phyloP scores from a whole-genome alignment of 2,797 vertebrate species.

The Myotis vivesi region DNA sequence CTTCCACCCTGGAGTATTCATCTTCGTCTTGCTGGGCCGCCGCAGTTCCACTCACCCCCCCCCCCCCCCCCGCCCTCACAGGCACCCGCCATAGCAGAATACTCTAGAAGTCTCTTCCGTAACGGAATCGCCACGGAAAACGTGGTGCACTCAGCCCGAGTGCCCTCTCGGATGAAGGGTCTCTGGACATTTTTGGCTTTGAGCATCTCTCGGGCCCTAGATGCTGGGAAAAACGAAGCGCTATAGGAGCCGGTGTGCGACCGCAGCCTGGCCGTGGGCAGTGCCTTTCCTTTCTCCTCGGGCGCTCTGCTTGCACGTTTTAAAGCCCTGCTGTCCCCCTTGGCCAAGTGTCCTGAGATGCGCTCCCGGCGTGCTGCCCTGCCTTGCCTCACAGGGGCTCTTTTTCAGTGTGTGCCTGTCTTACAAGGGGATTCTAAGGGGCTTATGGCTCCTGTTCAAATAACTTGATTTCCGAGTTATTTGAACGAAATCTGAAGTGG shows the following conservation, averaged over 20 bases:
- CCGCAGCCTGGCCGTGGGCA: neutral
- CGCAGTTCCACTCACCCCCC: neutral
- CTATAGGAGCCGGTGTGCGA: neutral
- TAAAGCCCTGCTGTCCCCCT: neutral
- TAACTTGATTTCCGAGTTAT: neutral
- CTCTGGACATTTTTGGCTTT: neutral
- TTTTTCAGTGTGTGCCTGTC: neutral
- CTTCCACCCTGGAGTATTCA: neutral
- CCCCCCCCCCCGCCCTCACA: neutral
- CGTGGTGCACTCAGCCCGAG: neutral
- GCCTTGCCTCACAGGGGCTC: neutral
- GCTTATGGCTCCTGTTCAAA: neutral
- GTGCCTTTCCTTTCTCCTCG: neutral
- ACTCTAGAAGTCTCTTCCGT: conserved; percentile 63
- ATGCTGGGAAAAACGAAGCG: neutral
- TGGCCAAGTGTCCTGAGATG: neutral
- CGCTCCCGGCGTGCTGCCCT: neutral
- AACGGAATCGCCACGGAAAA: neutral
- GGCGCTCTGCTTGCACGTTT: neutral
- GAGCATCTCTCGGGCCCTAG: neutral
- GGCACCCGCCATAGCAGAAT: conserved; percentile 69
- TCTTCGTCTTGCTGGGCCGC: neutral
- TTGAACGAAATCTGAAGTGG: neutral
- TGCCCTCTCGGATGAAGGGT: neutral
- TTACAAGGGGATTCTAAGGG: neutral